Evolutionary conservation across 2,797 vertebrate species (phyloP).

Genomic region (Sebastes oblongus): DNA sequence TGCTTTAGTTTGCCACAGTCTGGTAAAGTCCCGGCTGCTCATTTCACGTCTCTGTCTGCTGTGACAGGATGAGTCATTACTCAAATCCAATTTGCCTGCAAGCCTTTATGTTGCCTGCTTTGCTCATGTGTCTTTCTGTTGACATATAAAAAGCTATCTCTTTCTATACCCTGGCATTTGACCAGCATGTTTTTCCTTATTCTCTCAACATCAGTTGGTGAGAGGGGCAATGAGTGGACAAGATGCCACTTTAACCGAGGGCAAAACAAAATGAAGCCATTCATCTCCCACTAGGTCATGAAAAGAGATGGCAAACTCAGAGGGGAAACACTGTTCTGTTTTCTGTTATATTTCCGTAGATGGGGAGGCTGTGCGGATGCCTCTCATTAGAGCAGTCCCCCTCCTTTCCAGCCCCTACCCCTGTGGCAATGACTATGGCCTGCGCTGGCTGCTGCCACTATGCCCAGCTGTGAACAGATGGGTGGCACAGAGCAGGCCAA

Average conservation of each 20-base stretch:
- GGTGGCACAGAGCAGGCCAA: constrained; percentile 46
- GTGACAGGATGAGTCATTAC: constrained; percentile 74
- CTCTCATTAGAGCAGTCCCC: constrained; percentile 55
- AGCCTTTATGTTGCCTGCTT: constrained; percentile 65
- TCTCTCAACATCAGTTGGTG: constrained; percentile 58
- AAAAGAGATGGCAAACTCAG: constrained; percentile 60
- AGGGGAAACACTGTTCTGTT: constrained; percentile 47
- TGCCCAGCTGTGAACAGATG: constrained; percentile 73
- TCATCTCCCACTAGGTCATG: constrained; percentile 74
- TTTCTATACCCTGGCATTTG: constrained; percentile 59
- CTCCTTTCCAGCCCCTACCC: constrained; percentile 27
- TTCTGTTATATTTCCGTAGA: constrained; percentile 52
- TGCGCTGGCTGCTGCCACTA: constrained; percentile 43
- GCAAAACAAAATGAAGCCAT: constrained; percentile 81
- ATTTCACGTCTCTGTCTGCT: constrained; percentile 60
- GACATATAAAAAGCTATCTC: constrained; percentile 59
- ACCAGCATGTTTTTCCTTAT: constrained; percentile 47
- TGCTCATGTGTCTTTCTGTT: constrained; percentile 71
- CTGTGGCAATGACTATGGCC: constrained; percentile 47
- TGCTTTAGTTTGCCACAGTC: constrained; percentile 44
- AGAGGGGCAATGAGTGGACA: constrained; percentile 59
- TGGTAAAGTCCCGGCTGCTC: constrained; percentile 54
- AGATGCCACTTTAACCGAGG: constrained; percentile 75
- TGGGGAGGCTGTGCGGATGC: constrained; percentile 37
- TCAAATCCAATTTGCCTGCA: constrained; percentile 77